Conservation (phyloP, 2,113 vertebrate species). For the Lichenostomus cassidix region DNA sequence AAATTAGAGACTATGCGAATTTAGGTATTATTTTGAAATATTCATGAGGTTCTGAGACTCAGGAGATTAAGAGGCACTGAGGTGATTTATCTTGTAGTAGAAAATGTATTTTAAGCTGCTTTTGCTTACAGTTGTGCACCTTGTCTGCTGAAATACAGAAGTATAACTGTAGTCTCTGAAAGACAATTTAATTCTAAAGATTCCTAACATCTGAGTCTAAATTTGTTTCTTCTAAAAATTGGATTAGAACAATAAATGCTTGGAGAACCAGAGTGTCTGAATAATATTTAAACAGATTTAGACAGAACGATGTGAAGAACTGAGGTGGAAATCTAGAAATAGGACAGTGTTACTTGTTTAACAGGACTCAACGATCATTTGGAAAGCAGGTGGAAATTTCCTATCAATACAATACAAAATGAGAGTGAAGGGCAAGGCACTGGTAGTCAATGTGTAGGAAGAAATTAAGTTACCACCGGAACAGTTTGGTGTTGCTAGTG, state of each 20-base stretch:
- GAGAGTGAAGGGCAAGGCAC: background rate
- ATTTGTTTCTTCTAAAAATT: background rate
- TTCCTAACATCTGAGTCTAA: background rate
- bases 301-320: background rate
- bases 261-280: background rate
- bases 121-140: background rate
- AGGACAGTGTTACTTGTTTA: background rate
- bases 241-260: background rate
- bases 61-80: slow-evolving; percentile 30
- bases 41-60: slow-evolving; percentile 2
- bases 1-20: background rate
- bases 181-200: background rate
- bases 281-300: background rate
- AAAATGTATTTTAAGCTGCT: slow-evolving; percentile 33
- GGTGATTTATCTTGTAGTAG: slow-evolving; percentile 17
- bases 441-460: background rate
- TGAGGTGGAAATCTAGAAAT: background rate
- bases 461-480: background rate
- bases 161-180: background rate
- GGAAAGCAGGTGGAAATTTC: background rate
- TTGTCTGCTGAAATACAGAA: background rate
- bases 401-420: accelerated
- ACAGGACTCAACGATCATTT: background rate
- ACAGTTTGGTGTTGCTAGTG: background rate
- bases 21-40: slow-evolving; percentile 20